Conservation (phyloP, 2,113 vertebrate species). For the Menura novaehollandiae region DNA sequence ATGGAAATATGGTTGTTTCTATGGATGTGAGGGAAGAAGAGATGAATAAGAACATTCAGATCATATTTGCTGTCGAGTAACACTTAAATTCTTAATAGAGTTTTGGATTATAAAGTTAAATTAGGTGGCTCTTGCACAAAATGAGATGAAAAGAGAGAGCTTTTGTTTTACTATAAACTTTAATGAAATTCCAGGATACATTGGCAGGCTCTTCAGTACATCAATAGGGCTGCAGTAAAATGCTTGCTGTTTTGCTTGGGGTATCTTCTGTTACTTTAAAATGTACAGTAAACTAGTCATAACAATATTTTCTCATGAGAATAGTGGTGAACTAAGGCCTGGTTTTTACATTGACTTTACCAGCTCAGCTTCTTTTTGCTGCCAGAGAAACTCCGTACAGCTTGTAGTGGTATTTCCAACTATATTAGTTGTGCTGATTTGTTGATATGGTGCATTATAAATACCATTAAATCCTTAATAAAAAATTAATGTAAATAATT, state of each 20-base stretch:
- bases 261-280: constrained; percentile 40
- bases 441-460: not conserved
- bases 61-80: not conserved
- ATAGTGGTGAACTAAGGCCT: constrained; percentile 31
- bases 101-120: constrained; percentile 5
- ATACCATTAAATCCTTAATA: constrained; percentile 13
- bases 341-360: constrained; percentile 25
- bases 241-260: constrained; percentile 30
- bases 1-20: not conserved
- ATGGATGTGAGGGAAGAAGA: not conserved
- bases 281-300: constrained; percentile 7
- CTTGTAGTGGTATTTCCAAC: not conserved
- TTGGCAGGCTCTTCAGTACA: not conserved
- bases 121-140: not conserved
- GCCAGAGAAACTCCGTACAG: not conserved
- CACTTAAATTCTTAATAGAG: not conserved
- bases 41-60: not conserved
- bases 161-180: constrained; percentile 29
- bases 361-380: constrained; percentile 48
- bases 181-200: constrained; percentile 14
- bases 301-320: constrained; percentile 20
- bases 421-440: not conserved
- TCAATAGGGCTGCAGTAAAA: not conserved
- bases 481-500: constrained; percentile 11
- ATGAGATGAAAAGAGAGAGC: not conserved